Conservation (phyloP, 2,797 vertebrate genomes). For the Enteromius unitaeniatus region DNA sequence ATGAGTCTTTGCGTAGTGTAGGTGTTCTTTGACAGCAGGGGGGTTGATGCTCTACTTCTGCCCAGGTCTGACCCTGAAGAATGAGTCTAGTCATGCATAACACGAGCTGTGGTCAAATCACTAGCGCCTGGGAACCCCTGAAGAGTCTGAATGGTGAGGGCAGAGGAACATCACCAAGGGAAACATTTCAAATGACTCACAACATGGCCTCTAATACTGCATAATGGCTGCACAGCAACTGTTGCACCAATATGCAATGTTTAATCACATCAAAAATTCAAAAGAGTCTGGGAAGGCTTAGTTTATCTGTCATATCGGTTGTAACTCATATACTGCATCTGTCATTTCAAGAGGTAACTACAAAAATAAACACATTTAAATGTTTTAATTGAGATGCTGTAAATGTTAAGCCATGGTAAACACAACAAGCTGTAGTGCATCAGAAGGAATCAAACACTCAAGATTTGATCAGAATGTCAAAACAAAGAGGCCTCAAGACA, state of each 20-base stretch:
- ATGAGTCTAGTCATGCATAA: slow-evolving; percentile 50
- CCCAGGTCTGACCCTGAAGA: slow-evolving; percentile 16
- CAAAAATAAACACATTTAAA: not conserved
- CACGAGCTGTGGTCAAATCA: slow-evolving; percentile 27
- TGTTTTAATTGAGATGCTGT: not conserved
- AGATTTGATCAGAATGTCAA: too few relatives aligned
- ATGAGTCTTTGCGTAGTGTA: not conserved
- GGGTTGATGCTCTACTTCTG: slow-evolving; percentile 4
- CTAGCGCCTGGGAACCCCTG: slow-evolving; percentile 20
- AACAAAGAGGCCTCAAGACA: too few relatives aligned
- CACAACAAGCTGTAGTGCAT: not conserved
- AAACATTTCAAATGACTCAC: slow-evolving; percentile 50
- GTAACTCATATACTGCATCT: slow-evolving; percentile 22
- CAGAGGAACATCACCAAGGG: slow-evolving; percentile 22
- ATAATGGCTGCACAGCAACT: not conserved
- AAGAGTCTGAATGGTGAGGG: not conserved
- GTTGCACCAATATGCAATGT: not conserved
- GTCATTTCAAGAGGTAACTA: not conserved
- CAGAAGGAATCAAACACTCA: too few relatives aligned
- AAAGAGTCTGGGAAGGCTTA: not conserved
- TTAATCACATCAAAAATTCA: not conserved
- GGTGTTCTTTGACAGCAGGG: slow-evolving; percentile 33
- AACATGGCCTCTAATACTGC: not conserved
- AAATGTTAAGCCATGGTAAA: slow-evolving; percentile 23
- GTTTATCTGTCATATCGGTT: not conserved